Conservation (phyloP, 2,888 invertebrate species). For the Drosophila demipolita region DNA sequence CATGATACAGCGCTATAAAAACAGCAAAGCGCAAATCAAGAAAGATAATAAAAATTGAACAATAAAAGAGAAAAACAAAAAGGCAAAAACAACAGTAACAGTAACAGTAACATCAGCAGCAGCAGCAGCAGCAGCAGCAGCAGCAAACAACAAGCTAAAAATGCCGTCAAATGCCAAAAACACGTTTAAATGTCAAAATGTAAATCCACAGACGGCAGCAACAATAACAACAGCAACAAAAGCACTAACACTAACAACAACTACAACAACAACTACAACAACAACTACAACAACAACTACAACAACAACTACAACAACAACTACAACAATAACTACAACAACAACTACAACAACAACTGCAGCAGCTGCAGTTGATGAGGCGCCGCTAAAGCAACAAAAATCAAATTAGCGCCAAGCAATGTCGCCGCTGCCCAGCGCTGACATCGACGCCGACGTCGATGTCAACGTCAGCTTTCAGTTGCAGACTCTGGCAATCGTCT, state of each 20-base stretch:
- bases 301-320: constrained; percentile 45
- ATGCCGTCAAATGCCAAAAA: constrained; percentile 75
- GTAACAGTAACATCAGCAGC: constrained; percentile 1
- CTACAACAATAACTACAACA: constrained; percentile 33
- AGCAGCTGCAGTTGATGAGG: constrained; percentile 70
- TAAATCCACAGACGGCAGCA: constrained; percentile 52
- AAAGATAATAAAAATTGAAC: constrained; percentile 66
- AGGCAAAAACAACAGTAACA: constrained; percentile 32
- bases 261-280: constrained; percentile 30
- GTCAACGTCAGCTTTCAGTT: constrained; percentile 55
- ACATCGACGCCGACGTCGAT: constrained; percentile 5
- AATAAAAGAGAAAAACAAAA: constrained; percentile 47
- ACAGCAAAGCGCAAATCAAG: constrained; percentile 68
- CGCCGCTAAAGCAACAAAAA: constrained; percentile 75
- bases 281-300: constrained; percentile 44
- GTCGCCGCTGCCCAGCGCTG: constrained; percentile 31
- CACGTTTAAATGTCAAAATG: constrained; percentile 79
- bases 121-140: not conserved
- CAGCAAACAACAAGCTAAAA: constrained; percentile 39
- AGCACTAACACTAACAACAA: constrained; percentile 46
- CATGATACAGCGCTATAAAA: constrained; percentile 49
- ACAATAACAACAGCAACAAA: constrained; percentile 48
- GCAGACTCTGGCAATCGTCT: constrained; percentile 1
- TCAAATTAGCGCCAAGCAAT: constrained; percentile 75
- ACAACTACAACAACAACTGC: constrained; percentile 57